phyloP scores from a whole-genome alignment of 2,797 vertebrate species.

The Diplodus puntazzo region DNA sequence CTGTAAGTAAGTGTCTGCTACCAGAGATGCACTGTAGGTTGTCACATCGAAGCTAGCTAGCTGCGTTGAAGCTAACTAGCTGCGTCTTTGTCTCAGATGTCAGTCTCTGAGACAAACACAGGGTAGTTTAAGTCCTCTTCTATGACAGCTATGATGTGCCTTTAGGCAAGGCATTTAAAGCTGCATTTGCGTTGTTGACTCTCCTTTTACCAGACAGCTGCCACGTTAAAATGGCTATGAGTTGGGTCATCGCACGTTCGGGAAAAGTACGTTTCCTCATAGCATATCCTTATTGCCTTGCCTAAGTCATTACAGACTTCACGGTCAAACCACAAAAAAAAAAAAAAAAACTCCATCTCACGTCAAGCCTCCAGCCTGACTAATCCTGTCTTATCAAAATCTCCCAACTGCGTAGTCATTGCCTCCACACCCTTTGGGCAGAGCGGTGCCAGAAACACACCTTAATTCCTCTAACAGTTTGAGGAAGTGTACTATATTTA shows the following conservation, averaged over 20 bases:
- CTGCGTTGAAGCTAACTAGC: no score
- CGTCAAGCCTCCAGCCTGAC: constrained; percentile 8
- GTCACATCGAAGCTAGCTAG: no score
- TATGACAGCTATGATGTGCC: neutral
- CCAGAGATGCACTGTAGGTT: neutral
- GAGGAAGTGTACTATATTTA: constrained; percentile 35
- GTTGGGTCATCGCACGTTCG: neutral
- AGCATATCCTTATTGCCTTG: constrained; percentile 5
- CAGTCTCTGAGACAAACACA: neutral
- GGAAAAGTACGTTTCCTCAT: constrained; percentile 1
- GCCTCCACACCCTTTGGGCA: constrained; percentile 53
- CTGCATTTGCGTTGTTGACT: neutral
- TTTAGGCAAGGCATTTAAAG: neutral
- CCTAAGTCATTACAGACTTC: neutral
- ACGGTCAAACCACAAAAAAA: neutral
- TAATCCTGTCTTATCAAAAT: constrained; percentile 53
- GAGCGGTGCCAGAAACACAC: constrained; percentile 34
- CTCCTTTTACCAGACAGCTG: neutral
- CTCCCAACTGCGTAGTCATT: constrained; percentile 11
- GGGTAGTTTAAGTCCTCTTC: neutral
- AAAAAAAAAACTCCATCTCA: constrained; percentile 20
- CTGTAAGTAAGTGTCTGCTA: neutral
- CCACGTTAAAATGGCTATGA: neutral
- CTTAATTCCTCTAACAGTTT: constrained; percentile 31
- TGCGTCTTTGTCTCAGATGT: neutral